A percentile compares a stretch with the other conserved stretches of the same genome.
Evolutionary conservation across 2,797 vertebrate genomes (phyloP).

Genomic region (Clarias platycephalus): DNA sequence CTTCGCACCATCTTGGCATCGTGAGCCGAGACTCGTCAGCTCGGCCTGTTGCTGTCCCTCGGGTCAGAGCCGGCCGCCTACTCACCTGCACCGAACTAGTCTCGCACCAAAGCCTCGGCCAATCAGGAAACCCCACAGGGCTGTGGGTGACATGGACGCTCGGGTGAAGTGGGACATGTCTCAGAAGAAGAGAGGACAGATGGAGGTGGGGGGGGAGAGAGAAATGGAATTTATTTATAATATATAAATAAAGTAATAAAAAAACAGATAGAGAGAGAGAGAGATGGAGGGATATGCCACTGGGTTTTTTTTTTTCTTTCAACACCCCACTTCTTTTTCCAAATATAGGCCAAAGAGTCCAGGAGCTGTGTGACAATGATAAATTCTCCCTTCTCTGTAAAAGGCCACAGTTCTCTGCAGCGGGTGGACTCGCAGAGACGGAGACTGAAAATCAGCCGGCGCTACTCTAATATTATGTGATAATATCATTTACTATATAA

Average conservation of each 20-base stretch:
- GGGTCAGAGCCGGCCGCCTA: constrained; percentile 54
- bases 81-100: constrained; percentile 55
- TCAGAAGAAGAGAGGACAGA: constrained; percentile 50
- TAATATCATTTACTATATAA: constrained; percentile 24
- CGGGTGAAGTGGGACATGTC: constrained; percentile 52
- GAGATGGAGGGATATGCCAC: constrained; percentile 42
- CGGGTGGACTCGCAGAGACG: constrained; percentile 31
- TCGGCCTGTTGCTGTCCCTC: constrained; percentile 48
- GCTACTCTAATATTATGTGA: constrained; percentile 4
- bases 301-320: constrained; percentile 47
- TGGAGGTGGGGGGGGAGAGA: not conserved
- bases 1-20: constrained; percentile 36
- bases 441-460: constrained; percentile 1
- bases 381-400: constrained; percentile 54
- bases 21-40: constrained; percentile 34
- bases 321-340: constrained; percentile 39
- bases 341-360: constrained; percentile 56
- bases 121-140: constrained; percentile 53
- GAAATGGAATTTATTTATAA: constrained; percentile 14
- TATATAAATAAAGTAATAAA: constrained; percentile 13
- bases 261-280: constrained; percentile 10
- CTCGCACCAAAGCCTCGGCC: constrained; percentile 53
- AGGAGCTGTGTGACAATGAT: constrained; percentile 58
- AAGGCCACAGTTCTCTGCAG: constrained; percentile 49
- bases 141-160: constrained; percentile 51